Base-by-base conservation (phyloP, 2,113 vertebrate species). In the Dunckerocampus dactyliophorus region DNA sequence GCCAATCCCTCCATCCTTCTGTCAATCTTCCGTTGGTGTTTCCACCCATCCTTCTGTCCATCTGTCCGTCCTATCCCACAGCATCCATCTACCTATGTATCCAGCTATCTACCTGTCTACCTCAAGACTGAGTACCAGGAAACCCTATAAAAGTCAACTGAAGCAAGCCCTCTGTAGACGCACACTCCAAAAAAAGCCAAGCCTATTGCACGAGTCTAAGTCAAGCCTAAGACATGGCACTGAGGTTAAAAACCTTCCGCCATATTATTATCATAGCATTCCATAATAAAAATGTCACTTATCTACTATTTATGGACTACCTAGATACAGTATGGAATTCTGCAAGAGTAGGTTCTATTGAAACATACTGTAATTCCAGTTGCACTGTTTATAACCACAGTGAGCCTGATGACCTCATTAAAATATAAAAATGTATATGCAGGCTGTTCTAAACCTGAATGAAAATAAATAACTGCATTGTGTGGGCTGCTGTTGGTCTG, bases 401-500 rank as follows among this genome's bases (percentile, higher is more conserved):
- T 47, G 53, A 34, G 37, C 20, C 34, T 24, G 22, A 59, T 47
- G 34, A 34, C 47, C 52, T 60, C 49, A 48, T 62, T 37, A 54
- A 54, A 54, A 54, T 54, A 28, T 69, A 45, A 28, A 65, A 52
- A 54, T 51, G 16, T 46, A 19, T 62, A 61, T 47, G 31, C 15
- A 42, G 45, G 43, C 22, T 56, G 49, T 60, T 62, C 50, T 67
- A 28, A 72, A 68, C 46, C 16, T 46, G 21, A 37, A 19, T 20
- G 15, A 52, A 28, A 39, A 20, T 20, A 55, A 37, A 39, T 20
- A 14, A 37, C 17, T n/a, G 14, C 51, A 34, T 53, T 34, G 69
- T 82, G 78, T 62, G 63, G 68, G 85, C 71, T 85, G 69, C 75
- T 83, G 73, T 80, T 28, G 66, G 74, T 74, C 77, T 80, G 73